Conservation (phyloP, 2,888 invertebrate species). For the Heliconius hortense region DNA sequence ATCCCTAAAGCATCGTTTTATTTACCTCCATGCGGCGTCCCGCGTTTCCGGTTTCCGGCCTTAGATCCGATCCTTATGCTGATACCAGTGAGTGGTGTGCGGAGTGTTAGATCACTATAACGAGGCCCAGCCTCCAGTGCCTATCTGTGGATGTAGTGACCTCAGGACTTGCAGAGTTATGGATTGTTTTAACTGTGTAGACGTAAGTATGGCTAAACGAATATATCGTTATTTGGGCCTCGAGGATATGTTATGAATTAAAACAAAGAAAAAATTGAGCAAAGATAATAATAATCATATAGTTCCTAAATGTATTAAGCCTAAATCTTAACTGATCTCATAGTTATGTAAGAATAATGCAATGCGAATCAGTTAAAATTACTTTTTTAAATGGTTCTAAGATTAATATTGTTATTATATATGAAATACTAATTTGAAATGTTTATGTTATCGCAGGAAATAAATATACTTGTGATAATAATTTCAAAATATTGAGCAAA, state of each 20-base stretch:
- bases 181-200: conserved; percentile 32
- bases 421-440: background rate
- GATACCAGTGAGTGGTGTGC: conserved; percentile 38
- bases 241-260: background rate
- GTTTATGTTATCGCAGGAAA: background rate
- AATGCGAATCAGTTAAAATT: conserved; percentile 11
- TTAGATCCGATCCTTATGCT: conserved; percentile 25
- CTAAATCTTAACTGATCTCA: background rate
- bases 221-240: conserved; percentile 21
- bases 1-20: conserved; percentile 77
- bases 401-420: background rate
- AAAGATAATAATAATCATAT: background rate
- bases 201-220: conserved; percentile 40
- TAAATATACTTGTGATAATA: background rate
- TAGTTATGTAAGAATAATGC: conserved; percentile 2
- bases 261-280: background rate
- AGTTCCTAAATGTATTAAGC: background rate
- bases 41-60: conserved; percentile 35
- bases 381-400: background rate
- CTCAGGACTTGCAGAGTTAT: conserved; percentile 29
- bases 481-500: background rate
- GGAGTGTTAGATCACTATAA: conserved; percentile 23
- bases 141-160: conserved; percentile 25
- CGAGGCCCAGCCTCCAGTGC: conserved; percentile 34
- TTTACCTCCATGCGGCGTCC: conserved; percentile 60